Conservation (phyloP, 2,797 vertebrate genomes). For the Ctenochaetus hawaiiensis region DNA sequence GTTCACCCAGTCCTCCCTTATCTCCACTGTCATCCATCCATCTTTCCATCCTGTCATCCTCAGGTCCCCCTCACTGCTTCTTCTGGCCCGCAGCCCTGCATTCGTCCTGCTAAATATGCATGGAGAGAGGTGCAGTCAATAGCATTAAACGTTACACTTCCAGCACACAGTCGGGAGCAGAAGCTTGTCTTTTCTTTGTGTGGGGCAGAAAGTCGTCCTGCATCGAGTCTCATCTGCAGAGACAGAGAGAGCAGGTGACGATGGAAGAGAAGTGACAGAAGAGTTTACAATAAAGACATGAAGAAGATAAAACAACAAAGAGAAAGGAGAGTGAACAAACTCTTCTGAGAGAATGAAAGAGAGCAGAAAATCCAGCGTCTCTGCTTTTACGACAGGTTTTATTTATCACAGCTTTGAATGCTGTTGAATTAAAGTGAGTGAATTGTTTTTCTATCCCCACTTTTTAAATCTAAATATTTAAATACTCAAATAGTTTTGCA, state of each 20-base stretch:
- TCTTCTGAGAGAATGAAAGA: not conserved
- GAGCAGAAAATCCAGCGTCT: too few relatives aligned
- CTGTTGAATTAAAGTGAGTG: too few relatives aligned
- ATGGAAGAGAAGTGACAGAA: not conserved
- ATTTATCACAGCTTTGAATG: not conserved
- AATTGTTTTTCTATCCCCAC: too few relatives aligned
- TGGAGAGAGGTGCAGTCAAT: conserved; percentile 27
- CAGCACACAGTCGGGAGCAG: not conserved
- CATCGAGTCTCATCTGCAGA: conserved; percentile 18
- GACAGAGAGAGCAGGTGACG: conserved; percentile 5
- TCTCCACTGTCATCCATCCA: conserved; percentile 26
- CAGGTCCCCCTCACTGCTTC: not conserved
- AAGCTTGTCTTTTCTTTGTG: not conserved
- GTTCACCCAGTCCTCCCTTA: conserved; percentile 2
- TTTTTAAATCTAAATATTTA: too few relatives aligned
- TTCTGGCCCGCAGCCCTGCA: conserved; percentile 27
- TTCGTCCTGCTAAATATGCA: conserved; percentile 44
- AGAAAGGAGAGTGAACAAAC: not conserved
- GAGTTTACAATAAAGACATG: not conserved
- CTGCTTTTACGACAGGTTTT: not conserved
- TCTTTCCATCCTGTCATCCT: conserved; percentile 25
- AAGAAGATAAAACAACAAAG: not conserved
- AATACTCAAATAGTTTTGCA: too few relatives aligned
- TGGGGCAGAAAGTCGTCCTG: too few relatives aligned
- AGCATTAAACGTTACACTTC: conserved; percentile 17